Percentiles rank a stretch among this genome's conserved stretches.
Evolutionary conservation across 2,797 vertebrate species (phyloP).

Genomic region (Fistularia tabacaria): DNA sequence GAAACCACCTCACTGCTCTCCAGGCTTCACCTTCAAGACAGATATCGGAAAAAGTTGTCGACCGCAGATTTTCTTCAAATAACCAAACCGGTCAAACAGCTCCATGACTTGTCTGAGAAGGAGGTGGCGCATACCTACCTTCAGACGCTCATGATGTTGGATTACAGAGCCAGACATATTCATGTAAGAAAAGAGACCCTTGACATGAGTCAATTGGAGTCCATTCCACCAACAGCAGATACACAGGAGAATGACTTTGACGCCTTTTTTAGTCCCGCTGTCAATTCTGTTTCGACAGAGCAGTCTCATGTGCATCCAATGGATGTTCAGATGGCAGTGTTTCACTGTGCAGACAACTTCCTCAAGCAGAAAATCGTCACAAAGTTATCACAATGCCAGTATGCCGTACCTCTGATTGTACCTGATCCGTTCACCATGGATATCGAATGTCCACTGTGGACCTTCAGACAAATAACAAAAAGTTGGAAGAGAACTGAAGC

Average conservation of each 20-base stretch:
- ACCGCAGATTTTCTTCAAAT: constrained; percentile 38
- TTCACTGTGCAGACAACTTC: constrained; percentile 71
- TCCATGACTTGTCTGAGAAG: constrained; percentile 10
- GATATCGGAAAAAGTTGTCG: constrained; percentile 24
- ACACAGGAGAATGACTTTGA: background rate
- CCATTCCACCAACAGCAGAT: background rate
- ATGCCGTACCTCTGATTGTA: constrained; percentile 75
- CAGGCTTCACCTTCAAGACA: constrained; percentile 33
- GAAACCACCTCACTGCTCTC: constrained; percentile 7
- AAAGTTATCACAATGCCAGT: constrained; percentile 71
- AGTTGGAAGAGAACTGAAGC: constrained; percentile 52
- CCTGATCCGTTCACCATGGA: constrained; percentile 54
- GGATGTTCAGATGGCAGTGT: constrained; percentile 74
- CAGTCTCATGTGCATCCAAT: constrained; percentile 63
- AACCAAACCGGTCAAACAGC: constrained; percentile 9
- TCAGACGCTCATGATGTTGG: constrained; percentile 63
- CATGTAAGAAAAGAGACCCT: constrained; percentile 18
- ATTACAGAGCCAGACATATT: constrained; percentile 64
- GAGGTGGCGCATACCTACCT: constrained; percentile 41
- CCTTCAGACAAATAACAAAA: constrained; percentile 56
- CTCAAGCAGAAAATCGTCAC: constrained; percentile 65
- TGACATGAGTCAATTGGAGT: background rate
- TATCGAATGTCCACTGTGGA: constrained; percentile 71
- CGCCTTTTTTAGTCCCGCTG: background rate
- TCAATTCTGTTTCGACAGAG: background rate